Evolutionary conservation across 1,140 invertebrate genomes (phyloP), one percentile per base, ranked within the genome.

Genomic region (Mactra quadrangularis): DNA sequence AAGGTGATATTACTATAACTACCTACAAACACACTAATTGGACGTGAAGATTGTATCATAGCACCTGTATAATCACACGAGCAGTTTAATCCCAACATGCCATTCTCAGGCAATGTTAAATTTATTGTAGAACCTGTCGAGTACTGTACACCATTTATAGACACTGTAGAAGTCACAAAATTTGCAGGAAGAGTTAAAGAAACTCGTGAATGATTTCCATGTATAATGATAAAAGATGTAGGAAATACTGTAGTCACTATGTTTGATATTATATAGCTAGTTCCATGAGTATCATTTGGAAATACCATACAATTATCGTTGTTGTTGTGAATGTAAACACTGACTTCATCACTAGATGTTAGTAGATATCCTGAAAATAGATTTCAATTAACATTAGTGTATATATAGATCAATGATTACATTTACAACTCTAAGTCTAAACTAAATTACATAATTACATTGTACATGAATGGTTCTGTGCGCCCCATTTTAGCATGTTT

Each of bases 1-100:
- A n/a, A 4, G 22, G 45, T 27, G 31, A 1, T 47, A 19, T 13
- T 31, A 1, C 52, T 27, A 19, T 13, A 25, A 31, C 45, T 53
- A 22, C 52, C 77, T 3, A 71, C 50, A 35, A 81, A 53, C 6
- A 81, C 77, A 45, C 31, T 59, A 19, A 71, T 45, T 55, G 77
- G 77, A 71, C 68, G 77, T 38, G 29, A 31, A 45, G 77, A 70
- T 47, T 33, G 29, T 25, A 81, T 35, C 31, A 27, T 50, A 81
- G 66, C 77, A 70, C 77, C 77, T 7, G 77, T 59, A 4, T 71
- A 22, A 71, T 81, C 77, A 41, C 77, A 81, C 3, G 25, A 52
- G 45, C 64, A 70, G 47, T 57, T 70, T 9, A 81, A 45, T 25
- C 64, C 77, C 1, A 71, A 7, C 4, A 68, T 41, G 29, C 62